phyloP scores from a whole-genome alignment of 37 sponge, comb jelly and placozoan species.

The Axinella damicornis region DNA sequence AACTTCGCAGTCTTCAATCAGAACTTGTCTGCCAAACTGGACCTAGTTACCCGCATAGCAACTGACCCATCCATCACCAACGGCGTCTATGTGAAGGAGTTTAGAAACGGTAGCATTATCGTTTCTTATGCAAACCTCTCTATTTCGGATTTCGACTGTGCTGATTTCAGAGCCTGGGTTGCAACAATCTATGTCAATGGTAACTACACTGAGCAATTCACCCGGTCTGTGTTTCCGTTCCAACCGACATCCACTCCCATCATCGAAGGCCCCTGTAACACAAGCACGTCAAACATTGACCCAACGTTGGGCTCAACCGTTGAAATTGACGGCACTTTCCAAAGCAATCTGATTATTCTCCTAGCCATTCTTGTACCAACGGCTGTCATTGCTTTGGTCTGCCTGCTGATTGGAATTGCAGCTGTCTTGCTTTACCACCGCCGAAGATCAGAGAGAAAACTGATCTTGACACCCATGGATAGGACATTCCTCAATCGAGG shows the following conservation, averaged over 20 bases:
- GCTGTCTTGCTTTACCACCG: slow-evolving; percentile 36
- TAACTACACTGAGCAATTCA: slow-evolving; percentile 21
- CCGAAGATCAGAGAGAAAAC: slow-evolving; percentile 16
- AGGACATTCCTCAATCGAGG: slow-evolving; percentile 17
- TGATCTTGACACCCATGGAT: background rate
- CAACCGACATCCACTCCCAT: slow-evolving; percentile 2
- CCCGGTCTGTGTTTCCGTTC: slow-evolving; percentile 19
- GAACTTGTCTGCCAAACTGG: slow-evolving; percentile 30
- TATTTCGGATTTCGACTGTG: slow-evolving; percentile 51
- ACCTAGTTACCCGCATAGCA: slow-evolving; percentile 19
- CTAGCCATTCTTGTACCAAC: slow-evolving; percentile 50
- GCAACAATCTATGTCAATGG: background rate
- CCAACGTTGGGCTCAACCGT: slow-evolving; percentile 5
- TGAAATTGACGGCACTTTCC: background rate
- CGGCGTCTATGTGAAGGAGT: slow-evolving; percentile 7
- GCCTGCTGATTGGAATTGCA: slow-evolving; percentile 17
- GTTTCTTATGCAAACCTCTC: slow-evolving; percentile 55
- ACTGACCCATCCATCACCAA: background rate
- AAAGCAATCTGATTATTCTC: slow-evolving; percentile 3
- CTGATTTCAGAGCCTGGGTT: slow-evolving; percentile 18
- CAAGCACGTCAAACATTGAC: background rate
- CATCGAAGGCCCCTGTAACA: slow-evolving; percentile 34
- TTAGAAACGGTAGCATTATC: slow-evolving; percentile 34
- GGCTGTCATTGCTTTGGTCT: slow-evolving; percentile 15
- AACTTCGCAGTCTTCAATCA: slow-evolving; percentile 44